Conservation (phyloP, 1,140 invertebrate species). For the Orchesella cincta region DNA sequence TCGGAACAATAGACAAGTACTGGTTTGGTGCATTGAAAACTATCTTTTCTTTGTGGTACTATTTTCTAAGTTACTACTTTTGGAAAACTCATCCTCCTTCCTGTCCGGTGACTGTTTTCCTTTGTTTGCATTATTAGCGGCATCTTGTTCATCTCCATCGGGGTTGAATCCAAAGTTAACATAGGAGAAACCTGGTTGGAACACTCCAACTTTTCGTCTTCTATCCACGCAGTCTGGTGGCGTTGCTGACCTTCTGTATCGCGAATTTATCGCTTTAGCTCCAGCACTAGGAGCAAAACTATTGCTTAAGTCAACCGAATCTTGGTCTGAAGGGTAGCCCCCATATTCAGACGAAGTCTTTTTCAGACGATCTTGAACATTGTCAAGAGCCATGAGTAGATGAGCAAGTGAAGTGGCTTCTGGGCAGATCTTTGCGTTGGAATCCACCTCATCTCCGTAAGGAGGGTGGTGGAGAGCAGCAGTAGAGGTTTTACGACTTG, state of each 20-base stretch:
- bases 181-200: conserved; percentile 46
- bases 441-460: neutral
- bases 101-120: neutral
- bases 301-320: neutral
- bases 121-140: neutral
- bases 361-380: neutral
- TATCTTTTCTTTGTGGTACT: neutral
- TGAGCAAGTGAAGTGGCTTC: neutral
- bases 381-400: neutral
- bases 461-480: neutral
- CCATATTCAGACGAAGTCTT: neutral
- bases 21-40: neutral
- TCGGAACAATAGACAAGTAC: neutral
- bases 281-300: neutral
- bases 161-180: conserved; percentile 39
- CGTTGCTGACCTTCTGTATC: neutral
- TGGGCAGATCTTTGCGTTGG: neutral
- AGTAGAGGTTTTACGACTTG: neutral
- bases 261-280: neutral
- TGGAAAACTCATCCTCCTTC: neutral
- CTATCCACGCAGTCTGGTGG: neutral
- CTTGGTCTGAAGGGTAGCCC: neutral
- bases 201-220: conserved; percentile 46
- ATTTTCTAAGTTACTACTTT: neutral
- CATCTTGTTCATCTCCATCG: neutral